Conservation (phyloP, 1,140 invertebrate species). For the Oreohelix idahoensis region DNA sequence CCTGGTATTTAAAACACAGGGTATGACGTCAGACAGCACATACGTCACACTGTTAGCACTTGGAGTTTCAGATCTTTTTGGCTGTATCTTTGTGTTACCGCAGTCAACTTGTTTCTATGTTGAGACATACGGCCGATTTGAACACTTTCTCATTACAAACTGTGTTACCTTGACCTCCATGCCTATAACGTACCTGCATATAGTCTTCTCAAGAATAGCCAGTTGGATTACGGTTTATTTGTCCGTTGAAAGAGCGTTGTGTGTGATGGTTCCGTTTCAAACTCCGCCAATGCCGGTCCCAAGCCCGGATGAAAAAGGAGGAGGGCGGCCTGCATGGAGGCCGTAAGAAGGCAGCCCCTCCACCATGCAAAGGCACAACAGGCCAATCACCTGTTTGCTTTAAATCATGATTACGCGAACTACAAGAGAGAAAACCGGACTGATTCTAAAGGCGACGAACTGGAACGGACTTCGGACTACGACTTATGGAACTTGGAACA, state of each 20-base stretch:
- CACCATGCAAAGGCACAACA: too few species aligned
- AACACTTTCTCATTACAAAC: background rate
- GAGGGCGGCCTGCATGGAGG: too few species aligned
- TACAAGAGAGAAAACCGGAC: too few species aligned
- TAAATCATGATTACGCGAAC: too few species aligned
- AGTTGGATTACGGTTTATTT: constrained; percentile 18
- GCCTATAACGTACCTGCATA: background rate
- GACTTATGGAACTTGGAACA: too few species aligned
- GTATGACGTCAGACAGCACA: background rate
- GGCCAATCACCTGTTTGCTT: too few species aligned
- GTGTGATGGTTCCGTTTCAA: constrained; percentile 1
- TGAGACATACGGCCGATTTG: background rate
- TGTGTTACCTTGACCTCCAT: background rate
- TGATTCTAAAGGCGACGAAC: too few species aligned
- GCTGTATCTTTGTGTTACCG: constrained; percentile 8
- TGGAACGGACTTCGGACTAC: too few species aligned
- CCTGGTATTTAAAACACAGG: constrained; percentile 3
- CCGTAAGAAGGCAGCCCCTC: too few species aligned
- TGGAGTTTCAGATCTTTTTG: background rate
- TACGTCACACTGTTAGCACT: background rate
- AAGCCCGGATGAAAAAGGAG: too few species aligned
- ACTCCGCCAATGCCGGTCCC: too few species aligned
- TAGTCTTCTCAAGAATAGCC: background rate
- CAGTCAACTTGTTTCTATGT: background rate
- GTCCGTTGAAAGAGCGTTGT: constrained; percentile 13